phyloP scores from a whole-genome alignment of 2,888 invertebrate species.

The Molanna angustata region DNA sequence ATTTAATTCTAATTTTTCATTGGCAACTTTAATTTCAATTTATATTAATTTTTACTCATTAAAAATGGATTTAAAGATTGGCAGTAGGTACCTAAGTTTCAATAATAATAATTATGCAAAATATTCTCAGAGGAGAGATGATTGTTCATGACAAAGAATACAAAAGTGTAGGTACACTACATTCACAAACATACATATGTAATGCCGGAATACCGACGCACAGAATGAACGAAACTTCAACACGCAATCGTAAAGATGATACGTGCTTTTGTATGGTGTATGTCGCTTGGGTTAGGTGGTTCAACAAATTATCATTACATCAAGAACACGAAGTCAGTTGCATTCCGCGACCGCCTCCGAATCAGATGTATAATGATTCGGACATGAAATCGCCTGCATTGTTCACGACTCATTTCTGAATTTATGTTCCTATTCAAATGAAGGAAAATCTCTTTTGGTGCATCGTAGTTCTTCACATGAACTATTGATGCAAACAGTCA shows the following conservation, averaged over 20 bases:
- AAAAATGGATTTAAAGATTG: no score
- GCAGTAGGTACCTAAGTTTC: no score
- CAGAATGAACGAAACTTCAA: constrained; percentile 17
- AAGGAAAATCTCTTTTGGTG: neutral
- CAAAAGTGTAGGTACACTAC: neutral
- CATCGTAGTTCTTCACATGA: neutral
- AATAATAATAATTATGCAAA: no score
- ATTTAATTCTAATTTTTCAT: no score
- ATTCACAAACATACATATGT: no score
- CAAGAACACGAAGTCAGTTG: constrained; percentile 24
- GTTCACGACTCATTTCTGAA: constrained; percentile 14
- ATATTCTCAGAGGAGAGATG: no score
- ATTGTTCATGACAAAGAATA: neutral
- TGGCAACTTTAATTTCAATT: no score
- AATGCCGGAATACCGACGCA: constrained; percentile 20
- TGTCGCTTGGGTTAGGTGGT: constrained; percentile 10
- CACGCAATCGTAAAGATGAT: constrained; percentile 26
- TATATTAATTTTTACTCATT: no score
- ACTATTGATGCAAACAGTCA: neutral
- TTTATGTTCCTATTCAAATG: constrained; percentile 8
- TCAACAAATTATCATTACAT: constrained; percentile 26
- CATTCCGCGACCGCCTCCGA: constrained; percentile 22
- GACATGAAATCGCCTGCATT: constrained; percentile 16
- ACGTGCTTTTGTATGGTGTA: constrained; percentile 2
- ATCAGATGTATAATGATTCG: constrained; percentile 17